phyloP scores from a whole-genome alignment of 2,797 vertebrate genomes.

The Chiropotes sagulatus region DNA sequence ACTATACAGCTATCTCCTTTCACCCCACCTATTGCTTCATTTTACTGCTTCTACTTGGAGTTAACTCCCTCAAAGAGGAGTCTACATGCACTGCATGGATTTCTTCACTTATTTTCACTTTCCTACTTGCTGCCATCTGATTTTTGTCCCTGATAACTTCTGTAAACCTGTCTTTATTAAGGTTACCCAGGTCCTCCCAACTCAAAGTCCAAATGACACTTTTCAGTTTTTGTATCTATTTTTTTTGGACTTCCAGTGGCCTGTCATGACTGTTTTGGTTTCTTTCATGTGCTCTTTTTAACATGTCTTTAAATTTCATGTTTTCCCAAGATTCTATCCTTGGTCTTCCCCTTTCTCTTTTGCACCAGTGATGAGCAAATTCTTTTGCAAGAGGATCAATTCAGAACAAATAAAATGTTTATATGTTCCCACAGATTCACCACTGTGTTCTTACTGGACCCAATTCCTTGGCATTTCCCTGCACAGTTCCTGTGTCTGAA shows the following conservation, averaged over 20 bases:
- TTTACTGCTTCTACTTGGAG: not conserved
- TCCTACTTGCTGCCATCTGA: not conserved
- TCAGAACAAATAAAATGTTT: not conserved
- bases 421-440: not conserved
- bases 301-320: not conserved
- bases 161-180: not conserved
- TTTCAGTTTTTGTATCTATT: not conserved
- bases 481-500: not conserved
- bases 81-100: not conserved
- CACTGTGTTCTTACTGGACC: not conserved
- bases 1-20: not conserved
- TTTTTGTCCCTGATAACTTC: not conserved
- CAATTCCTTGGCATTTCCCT: not conserved
- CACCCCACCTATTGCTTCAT: not conserved
- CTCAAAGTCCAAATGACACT: not conserved
- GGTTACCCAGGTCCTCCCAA: not conserved
- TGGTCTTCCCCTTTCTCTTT: not conserved
- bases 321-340: not conserved
- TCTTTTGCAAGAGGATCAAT: not conserved
- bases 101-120: not conserved
- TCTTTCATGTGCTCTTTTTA: not conserved
- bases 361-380: not conserved
- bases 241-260: not conserved
- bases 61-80: not conserved
- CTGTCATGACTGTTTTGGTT: not conserved